Evolutionary conservation across 2,113 vertebrate genomes (phyloP).

Genomic region (Argyrosomus japonicus): DNA sequence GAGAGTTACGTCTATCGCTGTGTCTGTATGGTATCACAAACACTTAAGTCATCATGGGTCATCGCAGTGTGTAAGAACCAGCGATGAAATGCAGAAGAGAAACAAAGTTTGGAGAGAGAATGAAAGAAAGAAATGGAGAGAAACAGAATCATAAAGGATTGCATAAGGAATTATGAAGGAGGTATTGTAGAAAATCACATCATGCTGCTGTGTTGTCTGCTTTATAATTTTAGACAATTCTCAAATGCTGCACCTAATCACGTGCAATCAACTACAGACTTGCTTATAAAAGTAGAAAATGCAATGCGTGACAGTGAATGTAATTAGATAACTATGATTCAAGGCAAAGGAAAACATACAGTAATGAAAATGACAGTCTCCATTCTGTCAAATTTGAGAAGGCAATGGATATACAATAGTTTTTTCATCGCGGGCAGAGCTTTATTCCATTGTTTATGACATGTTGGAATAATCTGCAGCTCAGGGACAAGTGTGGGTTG

Average conservation of each 20-base stretch:
- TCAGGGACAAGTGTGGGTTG: conserved; percentile 53
- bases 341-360: conserved; percentile 34
- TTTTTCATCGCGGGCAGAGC: conserved; percentile 15
- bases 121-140: conserved; percentile 15
- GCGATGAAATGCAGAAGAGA: conserved; percentile 31
- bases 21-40: conserved; percentile 41
- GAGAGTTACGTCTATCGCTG: conserved; percentile 45
- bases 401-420: conserved; percentile 14
- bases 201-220: conserved; percentile 23
- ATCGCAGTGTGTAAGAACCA: not conserved
- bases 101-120: conserved; percentile 15
- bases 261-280: conserved; percentile 55
- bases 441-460: conserved; percentile 63
- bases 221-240: conserved; percentile 15
- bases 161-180: conserved; percentile 3
- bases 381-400: conserved; percentile 40
- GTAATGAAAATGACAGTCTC: conserved; percentile 54
- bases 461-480: conserved; percentile 60
- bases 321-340: conserved; percentile 47
- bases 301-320: conserved; percentile 33
- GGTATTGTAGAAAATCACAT: not conserved
- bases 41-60: conserved; percentile 32
- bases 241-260: conserved; percentile 37
- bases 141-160: conserved; percentile 9
- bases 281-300: not conserved